Percentiles rank a stretch among this genome's conserved stretches.
Evolutionary conservation across 2,113 vertebrate genomes (phyloP).

Genomic region (Oenanthe oenanthe): DNA sequence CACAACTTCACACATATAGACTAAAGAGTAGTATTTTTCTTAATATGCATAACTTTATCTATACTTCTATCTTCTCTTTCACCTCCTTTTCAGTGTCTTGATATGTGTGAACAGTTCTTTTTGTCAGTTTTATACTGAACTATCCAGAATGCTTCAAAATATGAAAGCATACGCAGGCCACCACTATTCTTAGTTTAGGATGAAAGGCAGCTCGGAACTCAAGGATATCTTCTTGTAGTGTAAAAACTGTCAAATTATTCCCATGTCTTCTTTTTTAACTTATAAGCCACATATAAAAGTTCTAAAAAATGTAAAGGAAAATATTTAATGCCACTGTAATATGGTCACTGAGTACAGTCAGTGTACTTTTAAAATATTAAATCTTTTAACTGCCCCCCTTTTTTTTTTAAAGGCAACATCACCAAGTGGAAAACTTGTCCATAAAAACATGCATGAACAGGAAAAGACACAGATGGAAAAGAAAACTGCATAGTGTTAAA

Average conservation of each 20-base stretch:
- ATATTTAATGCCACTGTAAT: neutral
- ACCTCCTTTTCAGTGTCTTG: neutral
- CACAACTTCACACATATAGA: neutral
- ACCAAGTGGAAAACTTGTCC: neutral
- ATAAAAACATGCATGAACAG: neutral
- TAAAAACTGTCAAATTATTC: neutral
- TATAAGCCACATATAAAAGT: neutral
- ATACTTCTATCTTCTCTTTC: neutral
- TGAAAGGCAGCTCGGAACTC: neutral
- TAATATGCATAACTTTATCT: neutral
- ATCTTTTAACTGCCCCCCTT: neutral
- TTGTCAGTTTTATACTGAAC: neutral
- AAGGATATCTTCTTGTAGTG: neutral
- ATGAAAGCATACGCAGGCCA: neutral
- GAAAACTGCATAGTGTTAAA: neutral
- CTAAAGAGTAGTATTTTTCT: neutral
- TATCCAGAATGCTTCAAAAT: neutral
- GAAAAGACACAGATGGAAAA: neutral
- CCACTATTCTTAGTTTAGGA: neutral
- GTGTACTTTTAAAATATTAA: neutral
- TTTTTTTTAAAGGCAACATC: neutral
- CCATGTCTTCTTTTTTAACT: neutral
- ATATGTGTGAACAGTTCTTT: neutral
- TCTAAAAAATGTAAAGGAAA: neutral
- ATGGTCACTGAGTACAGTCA: neutral